These are phyloP conservation scores for Mohoua ochrocephala DNA, from an alignment of 2,113 vertebrate species.

Conservation along the genomic window DNA sequence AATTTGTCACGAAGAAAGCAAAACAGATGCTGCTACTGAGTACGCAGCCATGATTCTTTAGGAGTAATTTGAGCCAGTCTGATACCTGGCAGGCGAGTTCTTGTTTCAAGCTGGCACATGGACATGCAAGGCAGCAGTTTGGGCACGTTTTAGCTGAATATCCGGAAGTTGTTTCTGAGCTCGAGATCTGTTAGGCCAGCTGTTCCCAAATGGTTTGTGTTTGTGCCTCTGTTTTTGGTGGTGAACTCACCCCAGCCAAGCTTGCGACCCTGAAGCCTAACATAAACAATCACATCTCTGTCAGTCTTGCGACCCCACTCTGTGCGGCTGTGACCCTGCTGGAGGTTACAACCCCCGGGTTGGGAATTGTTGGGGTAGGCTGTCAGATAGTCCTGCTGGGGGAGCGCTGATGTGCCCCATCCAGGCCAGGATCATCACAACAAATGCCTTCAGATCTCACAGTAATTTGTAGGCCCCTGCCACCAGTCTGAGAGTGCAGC, in stretches of 20 bases:
- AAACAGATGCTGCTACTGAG: neutral
- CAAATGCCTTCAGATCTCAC: conserved; percentile 59
- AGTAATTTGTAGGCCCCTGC: conserved; percentile 49
- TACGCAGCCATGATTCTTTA: neutral
- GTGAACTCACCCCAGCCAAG: conserved; percentile 15
- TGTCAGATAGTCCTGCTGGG: conserved; percentile 5
- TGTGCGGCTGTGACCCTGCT: conserved; percentile 23
- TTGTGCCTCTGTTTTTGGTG: conserved; percentile 20
- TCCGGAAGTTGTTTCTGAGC: neutral
- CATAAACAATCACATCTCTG: conserved; percentile 45
- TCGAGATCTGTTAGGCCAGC: conserved; percentile 48
- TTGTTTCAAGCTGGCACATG: conserved; percentile 2
- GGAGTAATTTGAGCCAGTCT: neutral
- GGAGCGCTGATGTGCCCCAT: neutral
- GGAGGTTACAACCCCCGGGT: conserved; percentile 10
- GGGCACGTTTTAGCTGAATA: neutral
- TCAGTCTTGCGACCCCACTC: conserved; percentile 7
- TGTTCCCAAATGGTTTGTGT: conserved; percentile 45
- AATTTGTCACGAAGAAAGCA: neutral
- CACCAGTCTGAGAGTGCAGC: neutral
- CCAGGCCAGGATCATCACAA: conserved; percentile 16
- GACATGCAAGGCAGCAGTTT: neutral
- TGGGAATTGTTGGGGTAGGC: neutral
- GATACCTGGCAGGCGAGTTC: conserved; percentile 6
- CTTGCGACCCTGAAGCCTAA: neutral